A percentile compares a stretch with the other conserved stretches of the same genome.
Evolutionary conservation across 2,888 invertebrate species (phyloP).

Genomic region (Patella caerulea): DNA sequence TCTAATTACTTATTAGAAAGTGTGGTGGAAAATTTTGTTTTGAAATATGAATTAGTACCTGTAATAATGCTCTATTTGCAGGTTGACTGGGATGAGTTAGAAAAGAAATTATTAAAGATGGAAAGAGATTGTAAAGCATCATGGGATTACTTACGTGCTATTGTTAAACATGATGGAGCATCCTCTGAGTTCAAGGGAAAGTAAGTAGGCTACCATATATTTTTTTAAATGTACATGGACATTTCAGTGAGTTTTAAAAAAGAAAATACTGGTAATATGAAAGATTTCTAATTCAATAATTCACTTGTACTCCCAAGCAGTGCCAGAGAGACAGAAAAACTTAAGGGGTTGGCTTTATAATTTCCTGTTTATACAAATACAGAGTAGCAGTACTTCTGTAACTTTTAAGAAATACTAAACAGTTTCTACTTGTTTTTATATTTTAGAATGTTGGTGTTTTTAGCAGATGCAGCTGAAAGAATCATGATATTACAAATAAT

Average conservation of each 20-base stretch:
- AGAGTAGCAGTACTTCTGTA: not conserved
- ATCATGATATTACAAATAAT: constrained; percentile 94
- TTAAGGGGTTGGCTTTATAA: not conserved
- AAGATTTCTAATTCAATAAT: no score
- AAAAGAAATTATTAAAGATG: constrained; percentile 86
- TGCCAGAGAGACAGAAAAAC: no score
- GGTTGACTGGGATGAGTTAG: constrained; percentile 94
- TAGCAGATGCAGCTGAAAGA: constrained; percentile 96
- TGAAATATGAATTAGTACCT: no score
- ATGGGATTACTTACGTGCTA: constrained; percentile 95
- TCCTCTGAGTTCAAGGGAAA: constrained; percentile 83
- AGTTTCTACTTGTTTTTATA: constrained; percentile 18
- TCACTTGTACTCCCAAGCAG: no score
- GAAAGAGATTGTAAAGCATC: constrained; percentile 97
- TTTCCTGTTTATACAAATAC: not conserved
- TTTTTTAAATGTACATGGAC: no score
- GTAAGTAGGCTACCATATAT: constrained; percentile 70
- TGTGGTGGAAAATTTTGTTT: no score
- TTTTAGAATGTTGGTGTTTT: constrained; percentile 87
- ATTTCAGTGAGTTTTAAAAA: no score
- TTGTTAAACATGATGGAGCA: constrained; percentile 88
- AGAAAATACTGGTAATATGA: no score
- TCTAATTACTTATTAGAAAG: no score
- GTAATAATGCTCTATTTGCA: constrained; percentile 71
- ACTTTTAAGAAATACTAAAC: no score